A percentile compares a stretch with the other conserved stretches of the same genome.
Conservation (phyloP, 2,888 invertebrate species). For the Trichopoda pennipes region DNA sequence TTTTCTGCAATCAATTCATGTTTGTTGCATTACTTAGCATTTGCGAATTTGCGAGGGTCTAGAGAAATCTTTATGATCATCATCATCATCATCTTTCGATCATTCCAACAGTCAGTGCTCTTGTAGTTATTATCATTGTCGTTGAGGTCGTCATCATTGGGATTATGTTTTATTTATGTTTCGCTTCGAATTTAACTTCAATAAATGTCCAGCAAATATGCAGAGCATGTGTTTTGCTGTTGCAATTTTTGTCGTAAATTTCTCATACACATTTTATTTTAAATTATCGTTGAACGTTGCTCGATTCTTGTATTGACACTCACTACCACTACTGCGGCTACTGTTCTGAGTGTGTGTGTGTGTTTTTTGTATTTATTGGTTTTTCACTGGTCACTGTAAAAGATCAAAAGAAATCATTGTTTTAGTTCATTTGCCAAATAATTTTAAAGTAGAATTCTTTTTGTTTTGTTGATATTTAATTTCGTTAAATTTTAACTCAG, state of each 20-base stretch:
- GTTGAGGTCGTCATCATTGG: conserved; percentile 60
- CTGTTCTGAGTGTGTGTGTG: too few relatives aligned
- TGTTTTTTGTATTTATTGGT: background rate
- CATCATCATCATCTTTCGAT: conserved; percentile 37
- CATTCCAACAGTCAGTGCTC: conserved; percentile 29
- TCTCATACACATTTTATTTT: conserved; percentile 36
- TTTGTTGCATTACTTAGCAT: background rate
- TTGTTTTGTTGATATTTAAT: conserved; percentile 68
- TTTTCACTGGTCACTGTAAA: conserved; percentile 34
- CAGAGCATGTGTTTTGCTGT: conserved; percentile 81
- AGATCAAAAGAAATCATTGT: conserved; percentile 55
- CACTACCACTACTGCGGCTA: background rate
- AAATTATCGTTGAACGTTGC: conserved; percentile 19
- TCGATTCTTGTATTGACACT: background rate
- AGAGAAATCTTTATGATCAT: conserved; percentile 13
- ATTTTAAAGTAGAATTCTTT: conserved; percentile 74
- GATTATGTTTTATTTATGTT: conserved; percentile 82
- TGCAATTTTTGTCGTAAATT: conserved; percentile 76
- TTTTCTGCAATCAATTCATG: background rate
- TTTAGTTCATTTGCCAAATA: conserved; percentile 55
- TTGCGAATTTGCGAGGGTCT: too few relatives aligned
- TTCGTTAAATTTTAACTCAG: conserved; percentile 47
- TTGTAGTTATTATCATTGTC: conserved; percentile 26
- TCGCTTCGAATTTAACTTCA: conserved; percentile 81
- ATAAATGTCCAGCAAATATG: conserved; percentile 81